These are phyloP conservation scores for Drosophila lacteicornis DNA, from an alignment of 1,140 invertebrate species.

Conservation along the genomic window DNA sequence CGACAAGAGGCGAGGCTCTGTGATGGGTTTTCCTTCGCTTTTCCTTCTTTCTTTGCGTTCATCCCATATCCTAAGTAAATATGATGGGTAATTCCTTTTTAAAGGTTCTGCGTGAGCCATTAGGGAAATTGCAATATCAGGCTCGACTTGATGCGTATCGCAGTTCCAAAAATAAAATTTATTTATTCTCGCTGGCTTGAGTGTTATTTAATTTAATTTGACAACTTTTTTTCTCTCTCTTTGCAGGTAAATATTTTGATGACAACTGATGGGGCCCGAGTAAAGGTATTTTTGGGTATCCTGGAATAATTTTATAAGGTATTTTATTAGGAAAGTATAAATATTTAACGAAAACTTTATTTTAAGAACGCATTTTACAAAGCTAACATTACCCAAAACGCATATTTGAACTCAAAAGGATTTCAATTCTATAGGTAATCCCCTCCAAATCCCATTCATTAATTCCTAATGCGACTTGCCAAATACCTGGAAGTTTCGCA, in stretches of 20 bases:
- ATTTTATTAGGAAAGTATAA: not conserved
- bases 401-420: not conserved
- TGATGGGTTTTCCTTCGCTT: constrained; percentile 28
- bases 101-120: constrained; percentile 77
- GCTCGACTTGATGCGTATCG: constrained; percentile 34
- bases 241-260: constrained; percentile 62
- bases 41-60: constrained; percentile 29
- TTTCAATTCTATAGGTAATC: not conserved
- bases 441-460: not conserved
- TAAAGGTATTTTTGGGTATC: not conserved
- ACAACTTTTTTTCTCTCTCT: constrained; percentile 10
- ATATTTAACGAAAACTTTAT: not conserved
- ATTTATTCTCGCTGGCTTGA: constrained; percentile 14
- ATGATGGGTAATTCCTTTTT: constrained; percentile 81
- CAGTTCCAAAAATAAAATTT: constrained; percentile 60
- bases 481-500: constrained; percentile 1
- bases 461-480: not conserved
- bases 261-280: not conserved
- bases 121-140: constrained; percentile 72
- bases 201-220: constrained; percentile 31
- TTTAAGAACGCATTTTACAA: no score
- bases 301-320: not conserved
- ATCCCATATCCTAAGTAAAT: constrained; percentile 71
- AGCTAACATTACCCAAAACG: not conserved
- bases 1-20: constrained; percentile 22